Percentiles rank a stretch among this genome's conserved stretches.
Evolutionary conservation across 2,113 vertebrate species (phyloP).

Genomic region (Scopus umbretta): DNA sequence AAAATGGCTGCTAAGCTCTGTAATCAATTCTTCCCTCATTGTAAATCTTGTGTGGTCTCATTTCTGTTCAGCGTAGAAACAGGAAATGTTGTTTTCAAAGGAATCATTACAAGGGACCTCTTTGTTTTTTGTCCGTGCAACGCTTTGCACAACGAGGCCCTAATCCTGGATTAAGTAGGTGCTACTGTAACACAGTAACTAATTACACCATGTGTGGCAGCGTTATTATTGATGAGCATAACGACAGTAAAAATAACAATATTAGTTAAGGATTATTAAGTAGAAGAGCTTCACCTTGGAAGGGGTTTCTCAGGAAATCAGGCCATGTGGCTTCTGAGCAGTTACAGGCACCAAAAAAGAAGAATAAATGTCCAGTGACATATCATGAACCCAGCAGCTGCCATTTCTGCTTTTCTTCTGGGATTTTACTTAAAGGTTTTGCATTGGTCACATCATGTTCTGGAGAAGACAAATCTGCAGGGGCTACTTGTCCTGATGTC

Average conservation of each 20-base stretch:
- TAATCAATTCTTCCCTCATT: slow-evolving; percentile 63
- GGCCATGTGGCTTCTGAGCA: not conserved
- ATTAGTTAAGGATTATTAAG: not conserved
- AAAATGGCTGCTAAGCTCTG: slow-evolving; percentile 57
- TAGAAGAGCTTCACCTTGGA: not conserved
- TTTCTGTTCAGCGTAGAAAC: slow-evolving; percentile 7
- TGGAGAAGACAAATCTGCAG: not conserved
- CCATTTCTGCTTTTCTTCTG: not conserved
- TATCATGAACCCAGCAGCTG: accelerated
- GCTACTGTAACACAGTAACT: slow-evolving; percentile 32
- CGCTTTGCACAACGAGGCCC: not conserved
- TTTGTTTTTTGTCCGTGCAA: slow-evolving; percentile 39
- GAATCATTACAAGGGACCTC: slow-evolving; percentile 31
- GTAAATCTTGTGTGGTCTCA: slow-evolving; percentile 67
- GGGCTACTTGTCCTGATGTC: not conserved
- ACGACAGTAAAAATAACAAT: not conserved
- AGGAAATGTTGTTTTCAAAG: slow-evolving; percentile 63
- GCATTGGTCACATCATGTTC: not conserved
- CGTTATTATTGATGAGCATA: slow-evolving; percentile 19
- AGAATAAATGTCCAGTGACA: not conserved
- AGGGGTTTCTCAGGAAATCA: not conserved
- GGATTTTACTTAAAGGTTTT: not conserved
- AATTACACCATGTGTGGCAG: not conserved
- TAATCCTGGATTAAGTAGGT: slow-evolving; percentile 49
- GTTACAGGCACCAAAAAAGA: not conserved